Percentiles rank a stretch among this genome's conserved stretches.
phyloP scores from a whole-genome alignment of 2,113 vertebrate species.

The Hassar affinis region DNA sequence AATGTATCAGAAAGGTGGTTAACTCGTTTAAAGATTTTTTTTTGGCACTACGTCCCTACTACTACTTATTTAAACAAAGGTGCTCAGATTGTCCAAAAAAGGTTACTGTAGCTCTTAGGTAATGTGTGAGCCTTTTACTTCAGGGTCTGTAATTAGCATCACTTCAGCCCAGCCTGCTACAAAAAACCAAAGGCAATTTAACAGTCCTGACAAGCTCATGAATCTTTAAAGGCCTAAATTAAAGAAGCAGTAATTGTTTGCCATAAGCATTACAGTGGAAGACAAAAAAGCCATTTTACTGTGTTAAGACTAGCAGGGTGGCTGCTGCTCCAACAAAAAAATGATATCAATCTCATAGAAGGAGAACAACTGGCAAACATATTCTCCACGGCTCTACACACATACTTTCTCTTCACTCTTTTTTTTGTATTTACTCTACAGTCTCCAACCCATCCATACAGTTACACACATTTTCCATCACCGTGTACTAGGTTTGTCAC shows the following conservation, averaged over 20 bases:
- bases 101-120: conserved; percentile 32
- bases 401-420: conserved; percentile 10
- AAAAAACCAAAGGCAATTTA: conserved; percentile 60
- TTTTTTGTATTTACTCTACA: conserved; percentile 22
- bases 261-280: conserved; percentile 62
- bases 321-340: conserved; percentile 49
- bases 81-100: conserved; percentile 7
- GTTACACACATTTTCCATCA: conserved; percentile 12
- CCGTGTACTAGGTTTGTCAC: conserved; percentile 20
- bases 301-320: conserved; percentile 34
- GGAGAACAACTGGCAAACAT: conserved; percentile 59
- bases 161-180: conserved; percentile 53
- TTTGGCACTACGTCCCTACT: not conserved
- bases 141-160: conserved; percentile 58
- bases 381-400: conserved; percentile 53
- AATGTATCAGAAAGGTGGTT: conserved; percentile 15
- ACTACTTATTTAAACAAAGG: conserved; percentile 41
- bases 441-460: conserved; percentile 5
- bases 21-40: not conserved
- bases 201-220: conserved; percentile 61
- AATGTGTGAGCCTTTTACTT: conserved; percentile 58
- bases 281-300: conserved; percentile 54
- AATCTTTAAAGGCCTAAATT: conserved; percentile 69
- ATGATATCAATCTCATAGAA: conserved; percentile 20
- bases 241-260: conserved; percentile 68